Percentiles rank a stretch among this genome's conserved stretches.
These are phyloP conservation scores for Cephalopachus bancanus DNA, from an alignment of 2,797 vertebrate genomes.

Conservation along the genomic window DNA sequence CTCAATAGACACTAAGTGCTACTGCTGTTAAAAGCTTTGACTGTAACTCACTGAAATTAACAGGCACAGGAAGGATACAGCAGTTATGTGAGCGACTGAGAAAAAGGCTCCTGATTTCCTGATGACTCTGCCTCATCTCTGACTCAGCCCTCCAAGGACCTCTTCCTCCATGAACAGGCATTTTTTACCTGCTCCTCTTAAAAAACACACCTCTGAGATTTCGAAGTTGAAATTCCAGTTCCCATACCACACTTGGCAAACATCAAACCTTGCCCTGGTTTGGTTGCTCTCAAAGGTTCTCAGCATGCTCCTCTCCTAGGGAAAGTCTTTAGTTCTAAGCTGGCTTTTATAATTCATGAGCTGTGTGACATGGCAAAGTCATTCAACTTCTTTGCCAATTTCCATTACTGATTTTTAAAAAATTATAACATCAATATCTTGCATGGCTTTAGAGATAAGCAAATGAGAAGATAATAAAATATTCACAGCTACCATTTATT, in stretches of 20 bases:
- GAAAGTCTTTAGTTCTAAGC: neutral
- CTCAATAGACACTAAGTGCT: neutral
- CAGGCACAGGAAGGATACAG: neutral
- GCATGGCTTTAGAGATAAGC: neutral
- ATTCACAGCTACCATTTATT: neutral
- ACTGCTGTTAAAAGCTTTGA: neutral
- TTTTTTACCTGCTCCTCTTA: neutral
- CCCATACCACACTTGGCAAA: neutral
- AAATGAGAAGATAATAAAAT: slow-evolving; percentile 1
- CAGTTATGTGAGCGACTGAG: neutral
- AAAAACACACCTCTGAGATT: neutral
- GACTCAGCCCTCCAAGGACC: neutral
- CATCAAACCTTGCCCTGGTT: neutral
- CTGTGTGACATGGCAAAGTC: neutral
- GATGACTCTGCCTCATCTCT: neutral
- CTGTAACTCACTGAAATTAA: neutral
- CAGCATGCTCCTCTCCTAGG: neutral
- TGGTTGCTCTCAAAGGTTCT: neutral
- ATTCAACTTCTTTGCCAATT: neutral
- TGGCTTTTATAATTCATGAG: neutral
- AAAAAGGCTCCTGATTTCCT: neutral
- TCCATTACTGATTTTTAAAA: neutral
- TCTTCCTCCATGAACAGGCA: neutral
- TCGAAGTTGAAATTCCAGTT: neutral
- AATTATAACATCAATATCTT: neutral